These are phyloP conservation scores for Drosophila mulleri DNA, from an alignment of 2,888 invertebrate species.

Conservation along the genomic window DNA sequence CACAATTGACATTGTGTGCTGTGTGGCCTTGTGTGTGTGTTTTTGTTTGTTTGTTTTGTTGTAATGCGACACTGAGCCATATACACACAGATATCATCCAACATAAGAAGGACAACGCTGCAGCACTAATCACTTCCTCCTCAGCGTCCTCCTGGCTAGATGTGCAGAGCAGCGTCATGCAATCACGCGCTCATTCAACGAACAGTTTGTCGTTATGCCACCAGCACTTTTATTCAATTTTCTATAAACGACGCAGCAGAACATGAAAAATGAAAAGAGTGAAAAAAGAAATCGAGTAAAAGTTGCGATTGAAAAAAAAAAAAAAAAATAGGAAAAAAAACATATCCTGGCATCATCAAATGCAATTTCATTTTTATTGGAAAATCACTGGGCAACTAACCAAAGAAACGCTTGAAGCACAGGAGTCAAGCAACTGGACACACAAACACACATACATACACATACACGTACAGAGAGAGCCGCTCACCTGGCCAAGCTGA, in stretches of 20 bases:
- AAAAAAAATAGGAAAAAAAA: constrained; percentile 41
- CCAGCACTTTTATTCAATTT: constrained; percentile 78
- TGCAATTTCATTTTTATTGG: constrained; percentile 80
- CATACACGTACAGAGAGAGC: not conserved
- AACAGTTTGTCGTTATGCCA: constrained; percentile 76
- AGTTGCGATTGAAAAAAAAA: constrained; percentile 7
- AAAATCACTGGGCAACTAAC: constrained; percentile 76
- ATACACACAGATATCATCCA: constrained; percentile 5
- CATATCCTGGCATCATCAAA: constrained; percentile 76
- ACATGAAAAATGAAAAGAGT: constrained; percentile 38
- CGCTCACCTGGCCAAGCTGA: constrained; percentile 48
- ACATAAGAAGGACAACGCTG: constrained; percentile 13
- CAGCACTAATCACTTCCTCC: constrained; percentile 73
- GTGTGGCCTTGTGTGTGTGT: constrained; percentile 38
- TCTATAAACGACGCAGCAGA: constrained; percentile 67
- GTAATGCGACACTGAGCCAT: constrained; percentile 34
- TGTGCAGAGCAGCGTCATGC: constrained; percentile 38
- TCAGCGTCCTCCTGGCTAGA: constrained; percentile 17
- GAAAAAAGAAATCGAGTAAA: constrained; percentile 12
- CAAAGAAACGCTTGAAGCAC: constrained; percentile 57
- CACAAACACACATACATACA: not conserved
- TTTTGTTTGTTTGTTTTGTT: constrained; percentile 33
- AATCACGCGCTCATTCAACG: constrained; percentile 77
- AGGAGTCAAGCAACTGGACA: constrained; percentile 22
- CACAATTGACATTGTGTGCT: constrained; percentile 67